These are phyloP conservation scores for Rhizomys pruinosus DNA, from an alignment of 2,113 vertebrate genomes.

Conservation along the genomic window DNA sequence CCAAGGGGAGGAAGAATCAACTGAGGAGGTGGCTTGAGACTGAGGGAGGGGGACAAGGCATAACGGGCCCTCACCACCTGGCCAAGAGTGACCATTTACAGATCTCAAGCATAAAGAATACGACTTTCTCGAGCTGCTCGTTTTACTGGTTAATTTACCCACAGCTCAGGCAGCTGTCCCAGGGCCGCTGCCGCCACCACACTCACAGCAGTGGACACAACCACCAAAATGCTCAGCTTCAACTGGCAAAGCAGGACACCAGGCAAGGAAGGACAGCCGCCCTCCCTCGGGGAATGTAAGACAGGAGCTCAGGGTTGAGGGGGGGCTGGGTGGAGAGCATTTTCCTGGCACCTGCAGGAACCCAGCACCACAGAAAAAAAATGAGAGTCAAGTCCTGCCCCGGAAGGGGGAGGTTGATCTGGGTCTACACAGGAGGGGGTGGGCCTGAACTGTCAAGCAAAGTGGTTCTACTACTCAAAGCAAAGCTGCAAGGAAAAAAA, in stretches of 20 bases:
- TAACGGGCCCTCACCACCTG: neutral
- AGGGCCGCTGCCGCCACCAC: neutral
- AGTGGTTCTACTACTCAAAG: accelerated
- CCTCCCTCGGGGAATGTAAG: neutral
- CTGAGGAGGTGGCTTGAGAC: neutral
- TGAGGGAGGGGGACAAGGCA: neutral
- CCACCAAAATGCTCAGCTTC: neutral
- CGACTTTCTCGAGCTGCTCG: neutral
- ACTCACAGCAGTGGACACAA: neutral
- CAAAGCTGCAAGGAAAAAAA: no score
- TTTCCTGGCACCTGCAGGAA: neutral
- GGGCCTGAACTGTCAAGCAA: neutral
- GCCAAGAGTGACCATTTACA: neutral
- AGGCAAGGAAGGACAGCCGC: neutral
- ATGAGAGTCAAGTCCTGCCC: neutral
- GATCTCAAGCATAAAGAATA: neutral
- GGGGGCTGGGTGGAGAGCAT: no score
- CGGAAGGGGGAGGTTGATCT: neutral
- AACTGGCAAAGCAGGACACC: neutral
- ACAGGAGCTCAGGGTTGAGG: neutral
- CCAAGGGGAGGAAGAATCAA: neutral
- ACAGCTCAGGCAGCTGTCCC: neutral
- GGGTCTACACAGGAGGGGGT: neutral
- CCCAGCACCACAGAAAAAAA: neutral
- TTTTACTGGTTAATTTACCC: neutral